Percentiles rank a stretch among this genome's conserved stretches.
These are phyloP conservation scores for Megalonaias nervosa DNA, from an alignment of 1,140 invertebrate genomes.

Conservation along the genomic window DNA sequence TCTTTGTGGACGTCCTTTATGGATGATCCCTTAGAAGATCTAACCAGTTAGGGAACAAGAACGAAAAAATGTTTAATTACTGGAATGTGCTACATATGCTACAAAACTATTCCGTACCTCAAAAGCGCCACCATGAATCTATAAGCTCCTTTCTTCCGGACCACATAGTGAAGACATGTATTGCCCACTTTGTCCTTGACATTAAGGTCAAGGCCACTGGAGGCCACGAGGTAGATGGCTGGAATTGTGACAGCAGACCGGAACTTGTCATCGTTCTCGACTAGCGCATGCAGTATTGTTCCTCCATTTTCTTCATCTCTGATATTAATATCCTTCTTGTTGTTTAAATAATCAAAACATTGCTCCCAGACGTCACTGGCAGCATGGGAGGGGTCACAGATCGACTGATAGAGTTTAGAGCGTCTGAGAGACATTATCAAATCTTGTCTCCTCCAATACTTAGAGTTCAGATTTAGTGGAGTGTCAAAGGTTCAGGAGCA, in stretches of 20 bases:
- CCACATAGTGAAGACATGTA: constrained; percentile 36
- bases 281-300: constrained; percentile 32
- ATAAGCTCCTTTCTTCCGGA: constrained; percentile 8
- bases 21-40: too few relatives aligned
- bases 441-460: not conserved
- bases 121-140: constrained; percentile 31
- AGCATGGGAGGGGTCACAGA: constrained; percentile 2
- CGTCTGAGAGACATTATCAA: constrained; percentile 17
- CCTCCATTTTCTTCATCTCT: constrained; percentile 13
- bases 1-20: too few relatives aligned
- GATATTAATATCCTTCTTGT: constrained; percentile 33
- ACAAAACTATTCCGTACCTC: constrained; percentile 12
- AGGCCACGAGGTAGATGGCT: constrained; percentile 28
- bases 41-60: too few relatives aligned
- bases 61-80: too few relatives aligned
- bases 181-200: constrained; percentile 29
- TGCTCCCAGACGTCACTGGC: constrained; percentile 7
- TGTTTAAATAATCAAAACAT: constrained; percentile 20
- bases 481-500: too few relatives aligned
- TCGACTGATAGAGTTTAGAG: constrained; percentile 21
- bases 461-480: too few relatives aligned
- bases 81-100: too few relatives aligned
- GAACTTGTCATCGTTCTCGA: constrained; percentile 20
- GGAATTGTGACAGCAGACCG: constrained; percentile 7
- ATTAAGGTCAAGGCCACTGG: constrained; percentile 30